Conservation (phyloP, 2,888 invertebrate species). For the Philonicus albiceps region DNA sequence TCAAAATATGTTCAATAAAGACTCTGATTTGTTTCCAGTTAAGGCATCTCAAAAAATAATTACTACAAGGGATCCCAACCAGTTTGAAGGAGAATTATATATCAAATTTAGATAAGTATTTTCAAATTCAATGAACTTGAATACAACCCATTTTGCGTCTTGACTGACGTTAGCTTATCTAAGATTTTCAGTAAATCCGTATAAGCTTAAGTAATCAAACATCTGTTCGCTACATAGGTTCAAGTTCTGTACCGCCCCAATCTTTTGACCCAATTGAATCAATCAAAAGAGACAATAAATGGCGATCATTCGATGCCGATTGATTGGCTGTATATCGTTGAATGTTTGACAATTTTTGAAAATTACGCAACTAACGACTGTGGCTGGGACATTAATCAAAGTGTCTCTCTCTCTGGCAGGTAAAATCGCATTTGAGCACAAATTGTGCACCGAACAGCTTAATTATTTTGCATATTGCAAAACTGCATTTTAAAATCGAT, state of each 20-base stretch:
- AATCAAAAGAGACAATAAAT: background rate
- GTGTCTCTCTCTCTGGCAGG: background rate
- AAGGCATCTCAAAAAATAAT: no score
- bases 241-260: background rate
- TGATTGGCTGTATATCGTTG: background rate
- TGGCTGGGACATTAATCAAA: background rate
- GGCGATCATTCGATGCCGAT: background rate
- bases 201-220: background rate
- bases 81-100: background rate
- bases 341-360: background rate
- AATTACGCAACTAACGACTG: background rate
- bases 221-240: background rate
- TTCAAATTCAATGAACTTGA: background rate
- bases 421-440: background rate
- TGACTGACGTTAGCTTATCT: background rate
- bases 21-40: no score
- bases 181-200: background rate
- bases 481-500: background rate
- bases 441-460: background rate
- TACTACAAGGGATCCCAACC: background rate
- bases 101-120: background rate
- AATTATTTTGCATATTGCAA: conserved; percentile 3
- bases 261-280: background rate
- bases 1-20: no score
- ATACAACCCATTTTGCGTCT: background rate